A percentile compares a stretch with the other conserved stretches of the same genome.
Evolutionary conservation across 1,140 invertebrate species (phyloP).

Genomic region (Drosophila nebulosa): DNA sequence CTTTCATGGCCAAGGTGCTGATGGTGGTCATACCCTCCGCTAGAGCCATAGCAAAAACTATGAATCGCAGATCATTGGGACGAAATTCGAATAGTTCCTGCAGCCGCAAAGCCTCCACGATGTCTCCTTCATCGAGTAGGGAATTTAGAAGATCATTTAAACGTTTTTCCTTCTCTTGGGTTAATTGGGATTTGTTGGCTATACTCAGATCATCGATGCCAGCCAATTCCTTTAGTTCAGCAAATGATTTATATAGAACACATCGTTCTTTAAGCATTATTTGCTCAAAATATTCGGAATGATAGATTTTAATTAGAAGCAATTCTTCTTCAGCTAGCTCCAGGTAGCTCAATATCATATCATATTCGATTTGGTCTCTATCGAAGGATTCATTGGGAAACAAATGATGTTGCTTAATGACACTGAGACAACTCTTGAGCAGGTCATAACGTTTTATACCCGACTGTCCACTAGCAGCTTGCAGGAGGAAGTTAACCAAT

Average conservation of each 20-base stretch:
- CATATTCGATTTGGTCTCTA: conserved; percentile 77
- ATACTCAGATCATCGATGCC: conserved; percentile 76
- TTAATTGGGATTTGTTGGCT: conserved; percentile 41
- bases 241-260: conserved; percentile 75
- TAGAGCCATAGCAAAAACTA: conserved; percentile 82
- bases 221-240: conserved; percentile 74
- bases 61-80: conserved; percentile 81
- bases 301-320: conserved; percentile 41
- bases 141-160: conserved; percentile 65
- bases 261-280: conserved; percentile 74
- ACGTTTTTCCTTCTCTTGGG: conserved; percentile 43
- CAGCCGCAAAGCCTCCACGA: conserved; percentile 81
- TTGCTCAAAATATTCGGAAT: conserved; percentile 78
- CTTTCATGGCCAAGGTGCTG: conserved; percentile 65
- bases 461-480: conserved; percentile 38
- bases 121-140: conserved; percentile 78
- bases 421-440: conserved; percentile 59
- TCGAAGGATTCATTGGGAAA: conserved; percentile 78
- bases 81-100: conserved; percentile 81
- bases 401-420: conserved; percentile 72
- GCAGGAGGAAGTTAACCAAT: conserved; percentile 69
- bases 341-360: conserved; percentile 71
- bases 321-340: conserved; percentile 32
- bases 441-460: conserved; percentile 52
- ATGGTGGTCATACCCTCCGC: conserved; percentile 81